Evolutionary conservation across 2,888 invertebrate genomes (phyloP).

Genomic region (Drosophila meridionalis): DNA sequence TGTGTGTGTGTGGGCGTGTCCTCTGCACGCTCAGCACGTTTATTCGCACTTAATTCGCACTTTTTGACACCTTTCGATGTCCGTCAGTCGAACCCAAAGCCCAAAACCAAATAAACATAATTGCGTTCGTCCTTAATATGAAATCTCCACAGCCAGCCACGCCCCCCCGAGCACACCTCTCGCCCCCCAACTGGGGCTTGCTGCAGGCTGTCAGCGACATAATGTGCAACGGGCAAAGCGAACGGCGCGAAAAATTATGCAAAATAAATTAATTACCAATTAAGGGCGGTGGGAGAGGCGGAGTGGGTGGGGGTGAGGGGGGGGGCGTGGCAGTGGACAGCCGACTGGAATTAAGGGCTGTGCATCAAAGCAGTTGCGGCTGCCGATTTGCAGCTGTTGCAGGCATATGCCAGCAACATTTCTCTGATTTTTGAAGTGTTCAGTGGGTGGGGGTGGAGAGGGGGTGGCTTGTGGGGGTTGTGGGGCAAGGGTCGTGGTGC

Average conservation of each 20-base stretch:
- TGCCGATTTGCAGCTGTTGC: slow-evolving; percentile 70
- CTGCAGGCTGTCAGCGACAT: slow-evolving; percentile 65
- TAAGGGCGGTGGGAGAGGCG: slow-evolving; percentile 52
- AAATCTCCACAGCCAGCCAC: not conserved
- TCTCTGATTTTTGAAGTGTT: slow-evolving; percentile 34
- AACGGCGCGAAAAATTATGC: slow-evolving; percentile 76
- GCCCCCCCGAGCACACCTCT: not conserved
- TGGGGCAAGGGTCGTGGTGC: not conserved
- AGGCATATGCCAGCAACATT: slow-evolving; percentile 47
- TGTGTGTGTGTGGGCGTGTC: slow-evolving; percentile 41
- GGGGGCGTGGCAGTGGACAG: not conserved
- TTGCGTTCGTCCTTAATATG: slow-evolving; percentile 24
- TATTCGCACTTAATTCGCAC: slow-evolving; percentile 80
- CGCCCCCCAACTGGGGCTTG: not conserved
- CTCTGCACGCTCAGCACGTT: slow-evolving; percentile 76
- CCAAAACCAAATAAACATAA: slow-evolving; percentile 70
- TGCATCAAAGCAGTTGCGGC: slow-evolving; percentile 32
- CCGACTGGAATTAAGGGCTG: slow-evolving; percentile 4
- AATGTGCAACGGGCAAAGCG: slow-evolving; percentile 61
- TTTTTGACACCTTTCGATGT: slow-evolving; percentile 75
- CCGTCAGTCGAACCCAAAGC: slow-evolving; percentile 39
- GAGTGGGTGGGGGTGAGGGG: not conserved
- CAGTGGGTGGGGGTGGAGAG: not conserved
- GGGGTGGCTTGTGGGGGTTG: not conserved
- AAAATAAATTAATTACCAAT: slow-evolving; percentile 85